Conservation (phyloP, 2,797 vertebrate genomes). For the Rhinophrynus dorsalis region DNA sequence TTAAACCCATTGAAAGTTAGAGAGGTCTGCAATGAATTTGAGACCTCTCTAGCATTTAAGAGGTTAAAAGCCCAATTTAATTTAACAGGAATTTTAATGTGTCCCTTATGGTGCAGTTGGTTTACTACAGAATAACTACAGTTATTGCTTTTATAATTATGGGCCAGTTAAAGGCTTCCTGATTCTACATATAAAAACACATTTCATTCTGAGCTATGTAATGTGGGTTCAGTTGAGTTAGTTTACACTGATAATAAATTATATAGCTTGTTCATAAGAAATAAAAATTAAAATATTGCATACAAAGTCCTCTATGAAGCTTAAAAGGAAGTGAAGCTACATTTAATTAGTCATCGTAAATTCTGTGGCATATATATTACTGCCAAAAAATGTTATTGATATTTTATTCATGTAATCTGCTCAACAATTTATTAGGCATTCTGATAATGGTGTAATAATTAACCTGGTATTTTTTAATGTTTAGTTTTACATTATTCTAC, state of each 20-base stretch:
- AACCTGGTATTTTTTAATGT: constrained; percentile 28
- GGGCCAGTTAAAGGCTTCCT: neutral
- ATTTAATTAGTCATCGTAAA: constrained; percentile 64
- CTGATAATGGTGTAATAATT: constrained; percentile 47
- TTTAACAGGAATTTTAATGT: too few relatives aligned
- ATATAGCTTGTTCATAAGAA: constrained; percentile 18
- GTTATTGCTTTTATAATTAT: too few relatives aligned
- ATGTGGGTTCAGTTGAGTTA: constrained; percentile 31
- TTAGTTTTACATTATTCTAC: neutral
- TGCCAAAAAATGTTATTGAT: constrained; percentile 64
- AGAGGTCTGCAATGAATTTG: too few relatives aligned
- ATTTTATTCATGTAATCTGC: constrained; percentile 54
- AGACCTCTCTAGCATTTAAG: too few relatives aligned
- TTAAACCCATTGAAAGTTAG: too few relatives aligned
- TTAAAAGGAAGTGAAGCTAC: constrained; percentile 54
- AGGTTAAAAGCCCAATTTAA: too few relatives aligned
- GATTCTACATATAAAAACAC: constrained; percentile 21
- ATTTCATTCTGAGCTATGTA: constrained; percentile 22
- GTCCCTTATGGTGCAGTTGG: too few relatives aligned
- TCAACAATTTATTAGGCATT: constrained; percentile 45
- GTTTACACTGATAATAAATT: constrained; percentile 38
- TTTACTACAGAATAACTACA: too few relatives aligned
- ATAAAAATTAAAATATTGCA: constrained; percentile 3
- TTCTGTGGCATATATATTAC: constrained; percentile 56
- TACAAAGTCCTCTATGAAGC: constrained; percentile 34